Evolutionary conservation across 2,797 vertebrate species (phyloP), one percentile per base, ranked within the genome.

Genomic region (Holocentrus rufus): DNA sequence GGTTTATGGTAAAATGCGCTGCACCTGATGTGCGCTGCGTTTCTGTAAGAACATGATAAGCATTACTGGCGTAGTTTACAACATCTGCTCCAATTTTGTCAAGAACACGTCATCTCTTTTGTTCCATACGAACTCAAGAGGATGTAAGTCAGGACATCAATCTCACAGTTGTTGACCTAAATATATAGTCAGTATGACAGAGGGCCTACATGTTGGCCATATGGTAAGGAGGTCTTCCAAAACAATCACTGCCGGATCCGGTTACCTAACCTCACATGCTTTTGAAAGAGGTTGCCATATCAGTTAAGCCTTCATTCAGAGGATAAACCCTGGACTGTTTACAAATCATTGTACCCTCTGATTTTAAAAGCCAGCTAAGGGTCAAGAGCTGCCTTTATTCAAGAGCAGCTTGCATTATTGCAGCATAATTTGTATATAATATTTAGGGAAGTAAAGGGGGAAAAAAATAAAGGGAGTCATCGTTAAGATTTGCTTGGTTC

Each of bases 111-210:
- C 76, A 14, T 84, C 65, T 66, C 69, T 23, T 74, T 70, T 65
- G 25, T 27, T 71, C 49, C 74, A 15, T 0, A 22, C 58, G 57
- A 44, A 73, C 67, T 68, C 10, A 10, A 67, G 58, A 79, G 64
- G 83, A 80, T 88, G 77, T 77, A 80, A 82, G 86, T 53, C 78
- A 79, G 74, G 66, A 88, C 82, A 81, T 88, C 79, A 83, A 80
- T 90, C 88, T 89, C 82, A 80, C 72, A 86, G 82, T 73, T 72
- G 86, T 87, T 92, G 91, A 89, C 89, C 90, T 89, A 89, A 89
- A 87, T 89, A 86, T 85, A 68, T 62, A 82, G 74, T 82, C 69
- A 80, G 84, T 5, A 34, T 34, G 31, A 74, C 79, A 76, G 69
- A 64, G 81, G 81, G 25, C 69, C 56, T 58, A 57, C 66, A 59